These are phyloP conservation scores for Branchinecta lynchi DNA, from an alignment of 1,140 invertebrate species.

Conservation along the genomic window DNA sequence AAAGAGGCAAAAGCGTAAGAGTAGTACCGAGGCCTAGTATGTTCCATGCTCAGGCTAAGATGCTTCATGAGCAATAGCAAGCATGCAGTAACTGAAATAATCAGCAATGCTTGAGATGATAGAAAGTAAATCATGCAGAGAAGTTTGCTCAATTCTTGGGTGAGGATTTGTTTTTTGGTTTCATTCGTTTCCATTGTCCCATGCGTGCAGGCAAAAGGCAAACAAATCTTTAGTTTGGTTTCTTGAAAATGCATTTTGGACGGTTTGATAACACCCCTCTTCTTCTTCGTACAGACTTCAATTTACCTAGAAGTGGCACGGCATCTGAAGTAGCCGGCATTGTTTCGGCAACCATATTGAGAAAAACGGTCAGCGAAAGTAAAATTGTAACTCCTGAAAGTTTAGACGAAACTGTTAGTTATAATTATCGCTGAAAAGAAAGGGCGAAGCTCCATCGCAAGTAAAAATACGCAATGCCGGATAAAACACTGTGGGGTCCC, in stretches of 20 bases:
- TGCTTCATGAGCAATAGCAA: background rate
- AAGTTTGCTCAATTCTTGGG: no score
- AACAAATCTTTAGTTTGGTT: background rate
- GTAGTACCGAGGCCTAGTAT: background rate
- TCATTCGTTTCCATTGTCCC: no score
- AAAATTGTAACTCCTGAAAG: slow-evolving; percentile 66
- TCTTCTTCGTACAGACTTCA: slow-evolving; percentile 17
- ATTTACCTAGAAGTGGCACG: slow-evolving; percentile 62
- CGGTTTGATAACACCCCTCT: background rate
- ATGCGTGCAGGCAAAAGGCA: background rate
- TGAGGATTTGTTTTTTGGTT: no score
- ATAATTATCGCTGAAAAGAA: no score
- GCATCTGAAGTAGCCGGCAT: slow-evolving; percentile 71
- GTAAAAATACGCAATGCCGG: no score
- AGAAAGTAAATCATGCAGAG: no score
- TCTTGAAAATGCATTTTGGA: no score
- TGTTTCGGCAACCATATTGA: slow-evolving; percentile 64
- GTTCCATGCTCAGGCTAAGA: background rate
- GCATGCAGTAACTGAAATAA: no score
- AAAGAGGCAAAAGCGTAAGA: slow-evolving; percentile 21
- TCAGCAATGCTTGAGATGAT: no score
- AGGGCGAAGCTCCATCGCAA: no score
- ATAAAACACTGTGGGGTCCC: no score
- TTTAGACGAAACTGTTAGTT: slow-evolving; percentile 22
- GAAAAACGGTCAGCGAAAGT: slow-evolving; percentile 73